A percentile compares a stretch with the other conserved stretches of the same genome.
These are phyloP conservation scores for Eupithecia inturbata DNA, from an alignment of 2,888 invertebrate genomes.

Conservation along the genomic window DNA sequence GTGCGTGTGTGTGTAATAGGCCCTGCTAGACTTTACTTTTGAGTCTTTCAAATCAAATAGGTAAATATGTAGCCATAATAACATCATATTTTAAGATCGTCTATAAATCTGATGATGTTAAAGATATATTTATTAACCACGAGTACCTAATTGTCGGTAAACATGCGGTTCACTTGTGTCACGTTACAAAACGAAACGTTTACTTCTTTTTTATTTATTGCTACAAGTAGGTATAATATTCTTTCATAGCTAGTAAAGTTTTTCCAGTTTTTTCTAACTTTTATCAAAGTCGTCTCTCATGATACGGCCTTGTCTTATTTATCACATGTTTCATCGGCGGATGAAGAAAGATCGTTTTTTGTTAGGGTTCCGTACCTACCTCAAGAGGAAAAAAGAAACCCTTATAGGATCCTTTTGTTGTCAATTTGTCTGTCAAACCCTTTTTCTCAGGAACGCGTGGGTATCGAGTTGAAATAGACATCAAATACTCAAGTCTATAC, in stretches of 20 bases:
- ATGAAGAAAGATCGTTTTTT: not conserved
- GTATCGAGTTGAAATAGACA: too few relatives aligned
- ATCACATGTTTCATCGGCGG: not conserved
- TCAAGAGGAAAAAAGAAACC: too few relatives aligned
- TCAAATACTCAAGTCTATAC: too few relatives aligned
- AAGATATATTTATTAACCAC: not conserved
- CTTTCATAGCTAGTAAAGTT: not conserved
- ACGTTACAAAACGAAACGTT: not conserved
- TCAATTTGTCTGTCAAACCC: too few relatives aligned
- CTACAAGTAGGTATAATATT: not conserved
- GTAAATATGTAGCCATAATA: too few relatives aligned
- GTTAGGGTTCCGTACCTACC: too few relatives aligned
- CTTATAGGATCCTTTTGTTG: too few relatives aligned
- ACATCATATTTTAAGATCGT: not conserved
- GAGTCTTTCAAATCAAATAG: not conserved
- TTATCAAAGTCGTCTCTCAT: not conserved
- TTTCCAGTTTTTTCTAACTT: not conserved
- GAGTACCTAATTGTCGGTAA: not conserved
- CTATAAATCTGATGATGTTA: not conserved
- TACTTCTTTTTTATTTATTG: not conserved
- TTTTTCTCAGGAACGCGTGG: too few relatives aligned
- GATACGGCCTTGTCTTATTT: not conserved
- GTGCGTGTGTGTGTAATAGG: not conserved
- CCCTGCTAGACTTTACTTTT: not conserved
- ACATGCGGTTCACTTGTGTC: not conserved